Evolutionary conservation across 2,797 vertebrate genomes (phyloP).

Genomic region (Thaleichthys pacificus): DNA sequence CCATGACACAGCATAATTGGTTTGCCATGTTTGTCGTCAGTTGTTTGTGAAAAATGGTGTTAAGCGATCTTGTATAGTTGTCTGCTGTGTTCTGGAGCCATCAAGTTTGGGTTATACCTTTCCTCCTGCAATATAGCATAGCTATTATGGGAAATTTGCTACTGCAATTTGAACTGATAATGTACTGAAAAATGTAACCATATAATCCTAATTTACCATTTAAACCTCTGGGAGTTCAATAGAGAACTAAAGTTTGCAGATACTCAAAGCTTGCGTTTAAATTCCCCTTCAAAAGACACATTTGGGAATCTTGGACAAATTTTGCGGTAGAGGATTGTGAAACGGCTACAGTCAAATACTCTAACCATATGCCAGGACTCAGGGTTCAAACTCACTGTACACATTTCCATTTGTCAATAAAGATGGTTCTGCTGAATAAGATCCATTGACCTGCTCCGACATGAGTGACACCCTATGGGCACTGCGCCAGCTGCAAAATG

Average conservation of each 20-base stretch:
- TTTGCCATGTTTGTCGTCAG: neutral
- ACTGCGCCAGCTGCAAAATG: constrained; percentile 43
- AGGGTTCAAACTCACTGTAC: constrained; percentile 36
- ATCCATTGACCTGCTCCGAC: constrained; percentile 57
- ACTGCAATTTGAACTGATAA: too few species aligned
- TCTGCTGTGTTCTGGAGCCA: neutral
- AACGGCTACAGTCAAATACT: neutral
- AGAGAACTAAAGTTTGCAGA: too few species aligned
- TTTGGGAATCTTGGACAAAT: neutral
- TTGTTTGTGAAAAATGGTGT: neutral
- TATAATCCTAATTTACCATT: too few species aligned
- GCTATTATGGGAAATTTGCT: too few species aligned
- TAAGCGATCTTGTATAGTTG: too few species aligned
- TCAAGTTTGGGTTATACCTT: neutral
- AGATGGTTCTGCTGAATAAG: constrained; percentile 52
- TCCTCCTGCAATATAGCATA: too few species aligned
- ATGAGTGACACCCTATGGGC: constrained; percentile 60
- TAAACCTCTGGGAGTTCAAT: too few species aligned
- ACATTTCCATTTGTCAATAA: constrained; percentile 56
- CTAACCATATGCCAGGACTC: constrained; percentile 27
- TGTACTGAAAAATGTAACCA: too few species aligned
- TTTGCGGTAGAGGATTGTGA: neutral
- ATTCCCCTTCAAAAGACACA: neutral
- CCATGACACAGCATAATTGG: too few species aligned
- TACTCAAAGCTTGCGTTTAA: neutral